Percentiles rank a stretch among this genome's conserved stretches.
Conservation (phyloP, 2,888 invertebrate species). For the Troilus luridus region DNA sequence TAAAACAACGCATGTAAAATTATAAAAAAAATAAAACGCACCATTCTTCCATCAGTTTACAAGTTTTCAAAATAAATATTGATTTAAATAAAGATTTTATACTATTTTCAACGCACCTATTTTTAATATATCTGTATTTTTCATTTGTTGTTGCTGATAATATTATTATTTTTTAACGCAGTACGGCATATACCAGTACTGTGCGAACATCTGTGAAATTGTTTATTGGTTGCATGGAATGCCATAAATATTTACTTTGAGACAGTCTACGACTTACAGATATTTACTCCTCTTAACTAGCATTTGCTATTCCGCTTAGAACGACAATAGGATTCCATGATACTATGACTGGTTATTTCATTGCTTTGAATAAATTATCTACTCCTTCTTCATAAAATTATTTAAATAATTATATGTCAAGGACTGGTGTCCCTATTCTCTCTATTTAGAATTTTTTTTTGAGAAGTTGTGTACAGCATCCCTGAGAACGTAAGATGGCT, state of each 20-base stretch:
- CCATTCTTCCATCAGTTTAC: no score
- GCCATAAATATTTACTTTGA: not conserved
- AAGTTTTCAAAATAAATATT: no score
- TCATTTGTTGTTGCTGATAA: no score
- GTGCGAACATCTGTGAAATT: not conserved
- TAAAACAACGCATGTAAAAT: no score
- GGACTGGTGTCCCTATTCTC: not conserved
- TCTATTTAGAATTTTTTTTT: not conserved
- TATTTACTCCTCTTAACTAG: not conserved
- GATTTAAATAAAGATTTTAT: no score
- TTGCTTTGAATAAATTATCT: not conserved
- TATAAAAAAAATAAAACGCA: no score
- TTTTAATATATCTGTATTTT: no score
- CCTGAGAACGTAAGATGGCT: not conserved
- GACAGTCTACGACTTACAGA: not conserved
- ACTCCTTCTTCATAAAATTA: no score
- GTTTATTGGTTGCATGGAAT: not conserved
- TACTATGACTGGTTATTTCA: not conserved
- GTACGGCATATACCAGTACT: not conserved
- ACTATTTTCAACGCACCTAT: no score
- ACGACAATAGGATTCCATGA: not conserved
- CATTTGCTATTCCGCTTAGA: not conserved
- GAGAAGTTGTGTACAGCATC: conserved; percentile 2
- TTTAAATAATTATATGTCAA: not conserved
- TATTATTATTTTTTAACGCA: not conserved